phyloP scores from a whole-genome alignment of 2,797 vertebrate species.

The Sardinella longiceps region DNA sequence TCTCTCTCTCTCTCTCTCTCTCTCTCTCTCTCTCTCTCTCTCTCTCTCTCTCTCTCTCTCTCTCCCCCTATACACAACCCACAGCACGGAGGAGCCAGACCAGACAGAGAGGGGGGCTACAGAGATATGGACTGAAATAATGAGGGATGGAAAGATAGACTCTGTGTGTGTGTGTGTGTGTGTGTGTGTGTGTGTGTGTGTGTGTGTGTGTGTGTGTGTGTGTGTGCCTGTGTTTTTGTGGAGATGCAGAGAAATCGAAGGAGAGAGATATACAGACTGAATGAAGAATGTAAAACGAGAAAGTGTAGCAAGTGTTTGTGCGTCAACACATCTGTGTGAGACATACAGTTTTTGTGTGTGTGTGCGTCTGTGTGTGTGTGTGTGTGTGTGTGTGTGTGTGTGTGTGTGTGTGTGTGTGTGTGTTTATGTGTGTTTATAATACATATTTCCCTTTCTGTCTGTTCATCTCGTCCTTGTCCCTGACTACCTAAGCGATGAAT shows the following conservation, averaged over 20 bases:
- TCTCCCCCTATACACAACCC: neutral
- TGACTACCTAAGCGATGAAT: neutral
- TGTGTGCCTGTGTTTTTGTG: too few species aligned
- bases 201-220: too few species aligned
- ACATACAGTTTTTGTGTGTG: too few species aligned
- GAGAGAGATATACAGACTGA: neutral
- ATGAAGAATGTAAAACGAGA: neutral
- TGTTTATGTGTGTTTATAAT: neutral
- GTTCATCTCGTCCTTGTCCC: neutral
- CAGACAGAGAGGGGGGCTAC: neutral
- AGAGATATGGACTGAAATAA: conserved; percentile 64
- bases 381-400: neutral
- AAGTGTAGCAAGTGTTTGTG: neutral
- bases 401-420: conserved; percentile 39
- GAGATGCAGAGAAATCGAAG: neutral
- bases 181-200: too few species aligned
- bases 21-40: too few species aligned
- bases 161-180: conserved; percentile 16
- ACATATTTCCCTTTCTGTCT: neutral
- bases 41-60: neutral
- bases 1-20: too few species aligned
- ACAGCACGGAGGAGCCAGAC: neutral
- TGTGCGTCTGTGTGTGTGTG: neutral
- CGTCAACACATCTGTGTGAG: neutral
- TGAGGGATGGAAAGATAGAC: conserved; percentile 64